Base-by-base conservation (phyloP, 2,113 vertebrate species). In the Ailurus styani region DNA sequence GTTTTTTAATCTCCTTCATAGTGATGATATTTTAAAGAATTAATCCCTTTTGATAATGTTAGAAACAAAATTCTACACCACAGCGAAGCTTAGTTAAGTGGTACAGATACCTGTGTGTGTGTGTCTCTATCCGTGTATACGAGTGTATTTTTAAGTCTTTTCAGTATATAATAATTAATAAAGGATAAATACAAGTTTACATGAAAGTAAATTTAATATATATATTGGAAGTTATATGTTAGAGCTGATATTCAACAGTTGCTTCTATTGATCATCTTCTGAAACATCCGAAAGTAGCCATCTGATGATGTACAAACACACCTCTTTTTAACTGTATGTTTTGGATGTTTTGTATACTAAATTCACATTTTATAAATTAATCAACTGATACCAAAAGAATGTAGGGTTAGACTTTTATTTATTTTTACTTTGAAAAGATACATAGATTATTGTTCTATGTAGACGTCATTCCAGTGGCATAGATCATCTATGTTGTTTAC, bases 11-110 rank as follows among this genome's bases (percentile, higher is more conserved):
- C 45, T 66, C 29, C n/a, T 90, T 93, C 47, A 37, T 94, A 82
- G 93, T 88, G 77, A 29, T 52, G 37, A 50, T 70, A 64, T 95
- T 97, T 95, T 60, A 68, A 55, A 93, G 10, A 95, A 88, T 86
- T 73, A 85, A 87, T 64, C 45, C 55, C 55, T 89, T 77, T 62
- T 82, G 23, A 20, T 81, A 96, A 91, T 70, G n/a, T 77, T 87
- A 77, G 50, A 87, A 95, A 87, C 17, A 73, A 93, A 94, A 75
- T 90, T 90, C 45, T 87, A 21, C 34, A 81, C 31, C 18, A 66
- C 64, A n/a, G 25, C 57, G 66, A 64, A 91, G 21, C 93, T 73
- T 85, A 68, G 20, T 64, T 86, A 64, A 87, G 21, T 79, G 6
- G 34, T 60, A 50, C 31, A 88, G 64, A 29, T 42, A 13, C 50